Base-by-base conservation (phyloP, 2,797 vertebrate genomes). In the Pelochelys cantorii region DNA sequence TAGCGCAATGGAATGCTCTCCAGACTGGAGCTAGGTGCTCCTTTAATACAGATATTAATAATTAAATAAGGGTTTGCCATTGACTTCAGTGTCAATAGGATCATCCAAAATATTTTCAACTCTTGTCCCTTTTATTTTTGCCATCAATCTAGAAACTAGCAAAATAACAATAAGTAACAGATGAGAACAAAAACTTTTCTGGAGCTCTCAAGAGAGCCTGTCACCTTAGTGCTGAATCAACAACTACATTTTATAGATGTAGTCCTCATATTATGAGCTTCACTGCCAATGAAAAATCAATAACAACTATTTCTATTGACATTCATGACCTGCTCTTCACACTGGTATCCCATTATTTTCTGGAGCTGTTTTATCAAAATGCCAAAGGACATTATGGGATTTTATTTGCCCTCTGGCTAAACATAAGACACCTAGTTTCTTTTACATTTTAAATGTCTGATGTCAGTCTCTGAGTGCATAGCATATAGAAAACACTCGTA, bases 281-380 rank as follows among this genome's bases (percentile, higher is more conserved):
- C 93, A 97, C 92, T 96, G 95, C 92, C 95, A 97, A 95, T 94
- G 97, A 98, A 98, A 48, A 98, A 99, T 99, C 98, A 98, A 98
- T 98, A 98, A 97, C 98, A 98, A 98, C 96, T 98, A 98, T 98
- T 98, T 98, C 96, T 95, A 98, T 98, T 94, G 97, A 92, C 96
- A 97, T 98, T 98, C 96, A 97, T 94, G 91, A 98, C 97, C 93
- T 79, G 97, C 89, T 93, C 78, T 96, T 97, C 92, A 96, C 94
- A 97, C 95, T 98, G 88, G 83, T 97, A 98, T 98, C 94, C 97
- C 91, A 77, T 96, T 96, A 90, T 97, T 98, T 97, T 97, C 92
- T 93, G 94, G 81, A 96, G 96, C 88, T 96, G 90, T 96, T 98
- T 98, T 97, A 97, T 98, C 96, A 98, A 98, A 98, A 97, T 95